A percentile compares a stretch with the other conserved stretches of the same genome.
These are phyloP conservation scores for Pterophyllum scalare DNA, from an alignment of 2,113 vertebrate species.

Conservation along the genomic window DNA sequence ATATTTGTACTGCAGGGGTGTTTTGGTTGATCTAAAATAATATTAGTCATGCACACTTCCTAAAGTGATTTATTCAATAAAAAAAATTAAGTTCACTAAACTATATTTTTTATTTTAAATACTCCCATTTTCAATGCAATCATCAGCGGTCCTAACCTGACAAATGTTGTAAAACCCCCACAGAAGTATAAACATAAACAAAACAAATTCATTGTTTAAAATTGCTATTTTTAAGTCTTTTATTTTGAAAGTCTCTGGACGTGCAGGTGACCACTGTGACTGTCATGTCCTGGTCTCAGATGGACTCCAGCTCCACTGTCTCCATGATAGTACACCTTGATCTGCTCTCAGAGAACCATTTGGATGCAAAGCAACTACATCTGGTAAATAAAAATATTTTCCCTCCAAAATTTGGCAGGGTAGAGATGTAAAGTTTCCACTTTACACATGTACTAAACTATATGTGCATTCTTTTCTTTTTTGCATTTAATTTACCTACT, in stretches of 20 bases:
- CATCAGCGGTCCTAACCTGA: background rate
- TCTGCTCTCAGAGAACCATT: background rate
- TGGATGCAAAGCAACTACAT: background rate
- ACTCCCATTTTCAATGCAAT: background rate
- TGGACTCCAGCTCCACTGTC: background rate
- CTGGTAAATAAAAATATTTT: background rate
- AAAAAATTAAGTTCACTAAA: no score
- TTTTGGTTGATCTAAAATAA: background rate
- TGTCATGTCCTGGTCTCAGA: background rate
- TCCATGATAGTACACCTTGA: no score
- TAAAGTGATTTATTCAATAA: background rate
- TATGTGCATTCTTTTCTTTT: no score
- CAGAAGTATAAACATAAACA: background rate
- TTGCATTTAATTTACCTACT: background rate
- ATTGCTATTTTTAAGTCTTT: background rate
- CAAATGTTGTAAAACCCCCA: rapidly evolving
- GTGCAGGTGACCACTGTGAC: rapidly evolving
- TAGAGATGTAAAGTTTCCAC: background rate
- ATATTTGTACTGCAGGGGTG: background rate
- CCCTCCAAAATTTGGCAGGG: background rate
- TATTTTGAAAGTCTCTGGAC: background rate
- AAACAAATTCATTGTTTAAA: background rate
- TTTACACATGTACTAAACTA: no score
- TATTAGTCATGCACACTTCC: no score
- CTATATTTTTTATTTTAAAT: background rate